Conservation (phyloP, 1,140 invertebrate genomes). For the Pogonus chalceus region DNA sequence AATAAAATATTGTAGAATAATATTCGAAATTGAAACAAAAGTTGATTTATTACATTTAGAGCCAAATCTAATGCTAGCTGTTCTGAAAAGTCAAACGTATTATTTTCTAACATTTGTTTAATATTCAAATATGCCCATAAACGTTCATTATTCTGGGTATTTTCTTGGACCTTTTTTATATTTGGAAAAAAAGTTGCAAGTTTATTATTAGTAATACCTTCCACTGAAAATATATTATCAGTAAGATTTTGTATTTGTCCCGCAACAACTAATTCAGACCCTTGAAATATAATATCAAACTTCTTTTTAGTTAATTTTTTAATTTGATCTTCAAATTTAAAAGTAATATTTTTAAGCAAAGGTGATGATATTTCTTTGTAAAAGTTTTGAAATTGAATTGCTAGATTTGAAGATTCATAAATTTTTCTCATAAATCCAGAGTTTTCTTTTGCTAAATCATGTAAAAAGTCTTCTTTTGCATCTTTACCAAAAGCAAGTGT, state of each 20-base stretch:
- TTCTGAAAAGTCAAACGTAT: conserved; percentile 10
- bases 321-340: conserved; percentile 48
- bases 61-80: conserved; percentile 2
- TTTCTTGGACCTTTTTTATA: conserved; percentile 8
- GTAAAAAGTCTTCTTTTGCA: conserved; percentile 55
- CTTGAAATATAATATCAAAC: conserved; percentile 47
- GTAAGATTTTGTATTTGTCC: conserved; percentile 32
- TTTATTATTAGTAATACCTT: not conserved
- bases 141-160: conserved; percentile 49
- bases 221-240: not conserved
- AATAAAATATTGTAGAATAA: conserved; percentile 14
- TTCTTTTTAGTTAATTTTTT: conserved; percentile 37
- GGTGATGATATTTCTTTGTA: conserved; percentile 63
- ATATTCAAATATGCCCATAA: conserved; percentile 62
- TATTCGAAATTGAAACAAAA: not conserved
- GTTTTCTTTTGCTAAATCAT: conserved; percentile 53
- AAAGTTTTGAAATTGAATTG: conserved; percentile 58
- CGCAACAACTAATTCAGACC: conserved; percentile 48
- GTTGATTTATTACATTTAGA: not conserved
- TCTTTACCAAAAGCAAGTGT: conserved; percentile 61
- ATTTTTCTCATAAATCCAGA: conserved; percentile 59
- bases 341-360: conserved; percentile 52
- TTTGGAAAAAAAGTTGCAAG: conserved; percentile 12
- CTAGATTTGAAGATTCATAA: conserved; percentile 60
- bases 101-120: conserved; percentile 50